Base-by-base conservation (phyloP, 2,113 vertebrate species). In the Eclectus roratus region DNA sequence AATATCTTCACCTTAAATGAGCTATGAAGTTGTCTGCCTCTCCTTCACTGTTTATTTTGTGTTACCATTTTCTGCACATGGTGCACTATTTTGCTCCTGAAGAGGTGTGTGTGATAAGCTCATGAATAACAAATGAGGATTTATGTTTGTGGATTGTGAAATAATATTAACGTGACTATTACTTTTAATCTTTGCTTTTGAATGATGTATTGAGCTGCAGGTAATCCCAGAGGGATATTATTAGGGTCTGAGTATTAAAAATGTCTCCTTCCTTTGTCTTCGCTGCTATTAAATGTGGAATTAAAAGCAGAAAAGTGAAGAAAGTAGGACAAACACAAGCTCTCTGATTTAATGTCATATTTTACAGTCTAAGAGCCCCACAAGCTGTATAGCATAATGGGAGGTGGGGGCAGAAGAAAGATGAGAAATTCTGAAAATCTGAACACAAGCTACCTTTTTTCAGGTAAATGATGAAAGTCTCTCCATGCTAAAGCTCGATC, bases 121-220 rank as follows among this genome's bases (percentile, higher is more conserved):
- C 89, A 96, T 96, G 94, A 96, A 97, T 97, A 96, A 92, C 91
- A 96, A 96, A 97, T 96, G 85, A 95, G 89, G 94, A 93, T 95
- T 97, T 97, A 91, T 96, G 72, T 94, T 96, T 96, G 95, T 93
- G 94, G 89, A 89, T 88, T 88, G 64, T 90, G 88, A 95, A 96
- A 95, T 91, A 92, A 97, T 91, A 94, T 93, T 95, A 96, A 94
- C 14, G 13, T 87, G 94, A 73, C 89, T 95, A 96, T 96, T 97
- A 96, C 92, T 96, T 96, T 94, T 97, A 97, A 94, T 97, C 95
- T 96, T 93, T 91, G 84, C 85, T 90, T 96, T 94, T 94, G 76
- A 93, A 91, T 79, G 93, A 93, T 91, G 80, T 85, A 80, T 88
- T 86, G 94, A 94, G 91, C 94, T 94, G 85, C 76, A 91, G 85